phyloP scores from a whole-genome alignment of 2,113 vertebrate genomes.

The Xiphophorus hellerii region DNA sequence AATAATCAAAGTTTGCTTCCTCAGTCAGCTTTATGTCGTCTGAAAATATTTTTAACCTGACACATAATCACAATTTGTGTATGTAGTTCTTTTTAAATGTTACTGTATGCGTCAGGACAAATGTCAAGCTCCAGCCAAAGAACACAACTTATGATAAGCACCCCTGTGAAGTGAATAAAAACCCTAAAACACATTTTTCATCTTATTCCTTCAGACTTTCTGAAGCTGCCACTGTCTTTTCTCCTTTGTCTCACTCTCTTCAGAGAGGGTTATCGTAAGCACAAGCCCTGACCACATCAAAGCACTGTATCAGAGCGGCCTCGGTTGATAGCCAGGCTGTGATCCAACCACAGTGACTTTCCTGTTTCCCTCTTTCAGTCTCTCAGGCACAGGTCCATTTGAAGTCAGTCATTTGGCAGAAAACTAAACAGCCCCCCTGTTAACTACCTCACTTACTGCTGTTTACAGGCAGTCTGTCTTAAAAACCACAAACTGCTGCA shows the following conservation, averaged over 20 bases:
- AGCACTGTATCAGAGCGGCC: slow-evolving; percentile 7
- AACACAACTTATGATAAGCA: neutral
- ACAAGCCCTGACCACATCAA: slow-evolving; percentile 60
- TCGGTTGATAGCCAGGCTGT: slow-evolving; percentile 25
- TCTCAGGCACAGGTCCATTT: slow-evolving; percentile 61
- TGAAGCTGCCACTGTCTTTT: neutral
- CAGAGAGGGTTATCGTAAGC: slow-evolving; percentile 37
- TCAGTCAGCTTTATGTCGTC: neutral
- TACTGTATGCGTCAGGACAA: neutral
- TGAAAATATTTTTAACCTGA: neutral
- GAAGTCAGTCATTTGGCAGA: slow-evolving; percentile 73
- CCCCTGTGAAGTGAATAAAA: neutral
- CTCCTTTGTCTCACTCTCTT: slow-evolving; percentile 5
- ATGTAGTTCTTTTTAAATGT: neutral
- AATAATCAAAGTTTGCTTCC: neutral
- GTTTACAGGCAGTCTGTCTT: slow-evolving; percentile 40
- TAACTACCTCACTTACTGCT: slow-evolving; percentile 59
- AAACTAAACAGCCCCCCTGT: slow-evolving; percentile 68
- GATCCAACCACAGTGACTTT: slow-evolving; percentile 46
- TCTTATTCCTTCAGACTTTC: slow-evolving; percentile 3
- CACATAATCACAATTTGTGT: neutral
- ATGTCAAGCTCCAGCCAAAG: rapidly evolving
- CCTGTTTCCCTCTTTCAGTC: slow-evolving; percentile 35
- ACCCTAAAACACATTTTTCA: neutral
- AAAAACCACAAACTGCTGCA: slow-evolving; percentile 26